Percentiles rank a stretch among this genome's conserved stretches.
These are phyloP conservation scores for Nipponia nippon DNA, from an alignment of 2,113 vertebrate species.

Conservation along the genomic window DNA sequence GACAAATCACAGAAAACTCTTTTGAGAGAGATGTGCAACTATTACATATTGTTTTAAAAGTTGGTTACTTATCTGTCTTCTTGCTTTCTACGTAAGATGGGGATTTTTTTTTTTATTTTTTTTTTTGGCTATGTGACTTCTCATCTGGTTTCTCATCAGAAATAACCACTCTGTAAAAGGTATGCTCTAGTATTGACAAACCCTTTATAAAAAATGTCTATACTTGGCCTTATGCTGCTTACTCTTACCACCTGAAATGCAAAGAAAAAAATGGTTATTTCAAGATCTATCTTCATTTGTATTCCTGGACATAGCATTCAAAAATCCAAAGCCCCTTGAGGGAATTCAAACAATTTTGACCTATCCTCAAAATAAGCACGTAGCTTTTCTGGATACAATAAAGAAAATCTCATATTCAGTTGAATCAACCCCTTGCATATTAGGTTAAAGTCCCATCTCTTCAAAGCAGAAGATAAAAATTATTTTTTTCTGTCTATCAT, in stretches of 20 bases:
- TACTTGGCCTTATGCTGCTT: not conserved
- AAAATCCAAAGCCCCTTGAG: not conserved
- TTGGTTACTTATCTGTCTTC: not conserved
- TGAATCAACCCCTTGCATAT: not conserved
- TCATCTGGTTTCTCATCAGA: not conserved
- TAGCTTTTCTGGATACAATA: not conserved
- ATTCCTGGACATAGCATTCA: not conserved
- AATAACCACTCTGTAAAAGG: not conserved
- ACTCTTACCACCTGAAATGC: not conserved
- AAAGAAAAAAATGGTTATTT: not conserved
- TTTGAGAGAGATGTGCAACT: not conserved
- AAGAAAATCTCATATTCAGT: slow-evolving; percentile 9
- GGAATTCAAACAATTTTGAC: not conserved
- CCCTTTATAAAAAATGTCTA: not conserved
- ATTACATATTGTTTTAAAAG: not conserved
- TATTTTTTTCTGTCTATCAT: not conserved
- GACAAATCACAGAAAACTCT: not conserved
- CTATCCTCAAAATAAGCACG: not conserved
- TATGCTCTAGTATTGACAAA: not conserved
- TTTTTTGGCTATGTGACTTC: not conserved
- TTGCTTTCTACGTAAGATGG: not conserved
- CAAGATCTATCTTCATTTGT: not conserved
- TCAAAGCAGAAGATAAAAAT: not conserved
- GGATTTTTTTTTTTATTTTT: not conserved
- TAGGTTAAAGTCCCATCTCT: slow-evolving; percentile 24